These are phyloP conservation scores for Brachyopa scutellaris DNA, from an alignment of 2,888 invertebrate species.

Conservation along the genomic window DNA sequence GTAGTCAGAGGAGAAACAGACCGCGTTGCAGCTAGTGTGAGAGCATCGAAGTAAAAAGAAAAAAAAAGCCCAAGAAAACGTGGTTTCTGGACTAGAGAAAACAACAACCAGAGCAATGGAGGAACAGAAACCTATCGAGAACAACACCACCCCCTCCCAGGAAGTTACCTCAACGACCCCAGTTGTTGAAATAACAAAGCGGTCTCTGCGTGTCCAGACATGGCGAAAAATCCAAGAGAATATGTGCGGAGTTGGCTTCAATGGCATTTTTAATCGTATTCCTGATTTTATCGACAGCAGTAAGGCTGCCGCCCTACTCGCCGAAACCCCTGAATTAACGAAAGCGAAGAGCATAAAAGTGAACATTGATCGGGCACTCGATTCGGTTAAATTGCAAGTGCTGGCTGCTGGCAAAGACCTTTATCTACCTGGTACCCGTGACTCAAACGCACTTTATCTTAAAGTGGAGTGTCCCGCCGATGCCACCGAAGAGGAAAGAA, in stretches of 20 bases:
- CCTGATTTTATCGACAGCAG: slow-evolving; percentile 90
- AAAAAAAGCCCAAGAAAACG: slow-evolving; percentile 59
- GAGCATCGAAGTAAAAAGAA: slow-evolving; percentile 54
- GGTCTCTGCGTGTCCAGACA: slow-evolving; percentile 87
- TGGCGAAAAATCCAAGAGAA: slow-evolving; percentile 91
- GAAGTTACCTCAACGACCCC: slow-evolving; percentile 81
- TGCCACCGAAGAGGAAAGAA: slow-evolving; percentile 81
- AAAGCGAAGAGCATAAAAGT: slow-evolving; percentile 86
- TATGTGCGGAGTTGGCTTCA: slow-evolving; percentile 85
- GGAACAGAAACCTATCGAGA: slow-evolving; percentile 76
- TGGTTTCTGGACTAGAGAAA: slow-evolving; percentile 59
- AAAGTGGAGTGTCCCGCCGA: slow-evolving; percentile 86
- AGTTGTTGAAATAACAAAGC: slow-evolving; percentile 85
- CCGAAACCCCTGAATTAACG: slow-evolving; percentile 89
- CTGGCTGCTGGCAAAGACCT: slow-evolving; percentile 87
- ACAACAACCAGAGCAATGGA: slow-evolving; percentile 63
- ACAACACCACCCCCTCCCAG: slow-evolving; percentile 78
- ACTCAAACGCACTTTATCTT: slow-evolving; percentile 88
- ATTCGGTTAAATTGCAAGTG: slow-evolving; percentile 86
- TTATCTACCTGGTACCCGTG: slow-evolving; percentile 89
- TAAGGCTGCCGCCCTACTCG: slow-evolving; percentile 87
- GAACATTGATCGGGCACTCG: slow-evolving; percentile 92
- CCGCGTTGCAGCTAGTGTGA: slow-evolving; percentile 63
- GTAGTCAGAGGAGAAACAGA: slow-evolving; percentile 60
- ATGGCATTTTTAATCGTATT: slow-evolving; percentile 89